A percentile compares a stretch with the other conserved stretches of the same genome.
Conservation (phyloP, 2,888 invertebrate species). For the Gymnoscelis rufifasciata region DNA sequence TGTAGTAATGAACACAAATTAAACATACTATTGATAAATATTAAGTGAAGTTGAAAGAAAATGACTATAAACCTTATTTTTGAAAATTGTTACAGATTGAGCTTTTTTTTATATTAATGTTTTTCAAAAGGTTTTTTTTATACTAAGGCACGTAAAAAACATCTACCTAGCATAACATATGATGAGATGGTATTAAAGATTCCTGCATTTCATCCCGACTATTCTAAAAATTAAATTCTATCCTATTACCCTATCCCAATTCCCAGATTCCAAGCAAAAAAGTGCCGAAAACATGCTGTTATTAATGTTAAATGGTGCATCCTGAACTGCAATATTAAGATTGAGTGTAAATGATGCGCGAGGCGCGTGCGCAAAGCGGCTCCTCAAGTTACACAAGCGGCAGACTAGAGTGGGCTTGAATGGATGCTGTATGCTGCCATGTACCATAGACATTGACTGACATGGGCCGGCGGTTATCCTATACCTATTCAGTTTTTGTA, state of each 20-base stretch:
- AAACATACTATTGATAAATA: too few species aligned
- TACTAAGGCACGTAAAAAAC: too few species aligned
- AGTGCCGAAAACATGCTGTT: slow-evolving; percentile 50
- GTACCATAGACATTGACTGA: slow-evolving; percentile 23
- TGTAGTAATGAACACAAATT: too few species aligned
- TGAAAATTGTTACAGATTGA: too few species aligned
- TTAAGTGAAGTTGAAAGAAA: too few species aligned
- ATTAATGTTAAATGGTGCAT: slow-evolving; percentile 72
- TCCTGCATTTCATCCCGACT: too few species aligned
- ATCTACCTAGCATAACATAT: too few species aligned
- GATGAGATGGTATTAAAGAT: too few species aligned
- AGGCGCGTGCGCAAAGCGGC: slow-evolving; percentile 61
- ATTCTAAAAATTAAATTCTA: too few species aligned
- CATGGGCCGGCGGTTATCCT: slow-evolving; percentile 22
- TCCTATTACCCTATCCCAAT: slow-evolving; percentile 26
- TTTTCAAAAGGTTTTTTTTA: too few species aligned
- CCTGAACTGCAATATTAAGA: slow-evolving; percentile 67
- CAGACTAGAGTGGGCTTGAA: slow-evolving; percentile 27
- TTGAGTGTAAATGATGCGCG: slow-evolving; percentile 69
- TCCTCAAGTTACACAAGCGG: slow-evolving; percentile 46
- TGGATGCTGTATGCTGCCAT: slow-evolving; percentile 23
- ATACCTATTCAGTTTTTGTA: slow-evolving; percentile 9
- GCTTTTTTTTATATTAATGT: too few species aligned
- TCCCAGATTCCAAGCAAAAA: slow-evolving; percentile 47
- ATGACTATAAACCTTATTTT: too few species aligned